Percentiles rank a stretch among this genome's conserved stretches.
Conservation (phyloP, 1,140 invertebrate genomes). For the Eciton burchellii region DNA sequence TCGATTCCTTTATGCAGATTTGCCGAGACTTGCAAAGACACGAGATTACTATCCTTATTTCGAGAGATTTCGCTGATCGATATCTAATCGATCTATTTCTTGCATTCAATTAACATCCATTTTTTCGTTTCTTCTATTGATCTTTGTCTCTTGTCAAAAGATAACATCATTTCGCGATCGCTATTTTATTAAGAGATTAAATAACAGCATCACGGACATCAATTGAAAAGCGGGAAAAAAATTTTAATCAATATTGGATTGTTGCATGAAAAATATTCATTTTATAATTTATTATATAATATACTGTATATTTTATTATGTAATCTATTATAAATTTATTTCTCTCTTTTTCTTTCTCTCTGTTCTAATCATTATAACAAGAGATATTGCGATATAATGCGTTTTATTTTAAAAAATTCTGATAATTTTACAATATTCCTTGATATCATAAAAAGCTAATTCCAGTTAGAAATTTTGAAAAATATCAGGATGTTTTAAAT, state of each 20-base stretch:
- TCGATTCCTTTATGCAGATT: conserved; percentile 38
- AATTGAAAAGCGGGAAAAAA: background rate
- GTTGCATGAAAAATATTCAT: background rate
- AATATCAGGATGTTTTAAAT: background rate
- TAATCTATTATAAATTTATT: no score
- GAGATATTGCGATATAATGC: no score
- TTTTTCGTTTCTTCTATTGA: background rate
- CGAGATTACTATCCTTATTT: conserved; percentile 32
- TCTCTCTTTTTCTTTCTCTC: no score
- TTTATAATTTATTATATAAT: conserved; percentile 8
- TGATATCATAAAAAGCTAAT: background rate
- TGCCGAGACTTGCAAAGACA: conserved; percentile 37
- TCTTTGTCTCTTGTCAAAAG: conserved; percentile 6
- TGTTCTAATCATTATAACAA: no score
- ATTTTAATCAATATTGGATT: background rate
- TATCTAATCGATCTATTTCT: conserved; percentile 36
- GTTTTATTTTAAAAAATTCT: no score
- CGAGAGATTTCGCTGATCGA: conserved; percentile 62
- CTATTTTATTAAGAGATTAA: conserved; percentile 24
- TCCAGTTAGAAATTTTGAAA: background rate
- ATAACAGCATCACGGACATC: background rate
- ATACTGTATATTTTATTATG: no score
- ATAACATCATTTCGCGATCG: conserved; percentile 2
- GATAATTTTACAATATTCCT: no score
- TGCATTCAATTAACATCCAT: conserved; percentile 42